These are phyloP conservation scores for Phasianus colchicus DNA, from an alignment of 2,113 vertebrate genomes.

Conservation along the genomic window DNA sequence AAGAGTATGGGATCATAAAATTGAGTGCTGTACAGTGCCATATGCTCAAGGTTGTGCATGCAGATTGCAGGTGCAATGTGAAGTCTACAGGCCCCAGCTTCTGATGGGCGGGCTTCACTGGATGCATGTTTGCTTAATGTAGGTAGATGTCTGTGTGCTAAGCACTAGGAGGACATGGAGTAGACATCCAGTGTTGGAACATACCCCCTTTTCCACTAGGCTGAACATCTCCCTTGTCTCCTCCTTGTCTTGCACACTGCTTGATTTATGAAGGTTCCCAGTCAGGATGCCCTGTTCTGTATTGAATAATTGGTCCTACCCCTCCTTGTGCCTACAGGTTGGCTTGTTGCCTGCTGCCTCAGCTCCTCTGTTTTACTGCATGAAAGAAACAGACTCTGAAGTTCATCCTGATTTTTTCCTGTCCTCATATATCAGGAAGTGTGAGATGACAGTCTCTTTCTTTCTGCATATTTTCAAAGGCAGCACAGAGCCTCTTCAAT, in stretches of 20 bases:
- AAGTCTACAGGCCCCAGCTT: neutral
- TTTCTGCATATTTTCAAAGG: constrained; percentile 1
- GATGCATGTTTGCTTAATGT: neutral
- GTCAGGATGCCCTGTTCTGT: neutral
- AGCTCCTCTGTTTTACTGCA: neutral
- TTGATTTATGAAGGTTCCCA: neutral
- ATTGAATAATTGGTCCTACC: neutral
- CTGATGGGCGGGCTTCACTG: neutral
- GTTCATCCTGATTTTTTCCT: neutral
- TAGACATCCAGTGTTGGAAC: neutral
- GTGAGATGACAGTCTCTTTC: neutral
- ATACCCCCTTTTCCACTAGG: neutral
- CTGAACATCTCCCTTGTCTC: neutral
- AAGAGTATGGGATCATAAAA: neutral
- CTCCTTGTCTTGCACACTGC: neutral
- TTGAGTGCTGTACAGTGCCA: neutral
- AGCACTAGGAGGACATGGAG: neutral
- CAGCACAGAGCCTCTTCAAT: neutral
- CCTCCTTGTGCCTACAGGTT: neutral
- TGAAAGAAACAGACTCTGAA: neutral
- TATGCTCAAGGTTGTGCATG: neutral
- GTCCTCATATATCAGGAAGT: neutral
- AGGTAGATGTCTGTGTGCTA: neutral
- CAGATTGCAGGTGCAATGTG: neutral
- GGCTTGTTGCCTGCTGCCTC: neutral